A percentile compares a stretch with the other conserved stretches of the same genome.
Evolutionary conservation across 2,113 vertebrate species (phyloP).

Genomic region (Caracal caracal): DNA sequence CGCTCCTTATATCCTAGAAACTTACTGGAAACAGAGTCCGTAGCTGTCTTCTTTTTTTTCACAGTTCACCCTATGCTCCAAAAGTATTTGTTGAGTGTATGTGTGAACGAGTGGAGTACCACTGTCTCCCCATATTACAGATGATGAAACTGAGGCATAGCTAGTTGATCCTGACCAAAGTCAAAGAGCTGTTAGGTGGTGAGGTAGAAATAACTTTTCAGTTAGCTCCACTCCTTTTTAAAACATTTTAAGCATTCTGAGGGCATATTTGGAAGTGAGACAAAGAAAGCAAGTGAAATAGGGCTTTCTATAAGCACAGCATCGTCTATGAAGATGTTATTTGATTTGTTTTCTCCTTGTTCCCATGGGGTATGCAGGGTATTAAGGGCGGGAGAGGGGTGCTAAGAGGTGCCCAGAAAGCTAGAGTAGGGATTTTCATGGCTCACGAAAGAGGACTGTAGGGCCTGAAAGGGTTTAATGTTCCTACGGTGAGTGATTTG

Average conservation of each 20-base stretch:
- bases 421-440: neutral
- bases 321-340: neutral
- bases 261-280: neutral
- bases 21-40: neutral
- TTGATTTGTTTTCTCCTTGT: slow-evolving; percentile 18
- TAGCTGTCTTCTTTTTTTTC: neutral
- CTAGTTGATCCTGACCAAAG: neutral
- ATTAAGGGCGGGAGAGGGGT: neutral
- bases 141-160: neutral
- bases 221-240: neutral
- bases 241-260: neutral
- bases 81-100: neutral
- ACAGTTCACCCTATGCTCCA: neutral
- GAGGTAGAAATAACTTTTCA: neutral
- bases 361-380: neutral
- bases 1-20: neutral
- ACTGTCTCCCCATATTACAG: neutral
- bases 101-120: neutral
- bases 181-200: neutral
- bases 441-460: neutral
- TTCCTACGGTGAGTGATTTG: neutral
- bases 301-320: neutral
- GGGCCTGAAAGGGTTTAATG: neutral
- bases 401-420: neutral
- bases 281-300: neutral